These are phyloP conservation scores for Corvus hawaiiensis DNA, from an alignment of 2,113 vertebrate species.

Conservation along the genomic window DNA sequence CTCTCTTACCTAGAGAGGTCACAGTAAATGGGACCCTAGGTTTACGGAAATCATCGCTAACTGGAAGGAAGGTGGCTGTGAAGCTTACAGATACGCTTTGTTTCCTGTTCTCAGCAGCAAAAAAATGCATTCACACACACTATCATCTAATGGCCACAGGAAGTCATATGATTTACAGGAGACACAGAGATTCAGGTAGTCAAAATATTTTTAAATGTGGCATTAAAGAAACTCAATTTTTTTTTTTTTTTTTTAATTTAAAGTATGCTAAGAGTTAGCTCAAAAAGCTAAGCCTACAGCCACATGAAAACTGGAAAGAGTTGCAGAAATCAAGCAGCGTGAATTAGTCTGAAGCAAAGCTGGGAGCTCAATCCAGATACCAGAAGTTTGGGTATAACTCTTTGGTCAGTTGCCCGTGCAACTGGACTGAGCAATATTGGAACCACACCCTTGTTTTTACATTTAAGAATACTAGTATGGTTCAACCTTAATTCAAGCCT, in stretches of 20 bases:
- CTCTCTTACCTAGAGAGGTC: slow-evolving; percentile 9
- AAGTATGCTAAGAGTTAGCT: background rate
- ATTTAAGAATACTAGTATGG: background rate
- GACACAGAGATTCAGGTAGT: background rate
- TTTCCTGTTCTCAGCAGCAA: background rate
- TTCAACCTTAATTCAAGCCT: background rate
- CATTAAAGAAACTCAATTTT: background rate
- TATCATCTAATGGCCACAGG: background rate
- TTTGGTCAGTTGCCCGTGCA: background rate
- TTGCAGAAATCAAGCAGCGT: background rate
- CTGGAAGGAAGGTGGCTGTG: background rate
- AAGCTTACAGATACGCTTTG: background rate
- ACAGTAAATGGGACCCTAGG: background rate
- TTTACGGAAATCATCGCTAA: background rate
- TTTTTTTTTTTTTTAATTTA: background rate
- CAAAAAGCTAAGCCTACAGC: background rate
- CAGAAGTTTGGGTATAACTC: background rate
- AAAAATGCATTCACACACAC: background rate
- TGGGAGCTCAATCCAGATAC: background rate
- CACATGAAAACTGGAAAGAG: background rate
- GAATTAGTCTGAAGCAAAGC: background rate
- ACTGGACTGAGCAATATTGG: background rate
- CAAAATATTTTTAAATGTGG: background rate
- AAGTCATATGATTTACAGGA: background rate
- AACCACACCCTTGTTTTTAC: background rate